phyloP scores from a whole-genome alignment of 1,140 invertebrate species.

The Heliothis subflexa region DNA sequence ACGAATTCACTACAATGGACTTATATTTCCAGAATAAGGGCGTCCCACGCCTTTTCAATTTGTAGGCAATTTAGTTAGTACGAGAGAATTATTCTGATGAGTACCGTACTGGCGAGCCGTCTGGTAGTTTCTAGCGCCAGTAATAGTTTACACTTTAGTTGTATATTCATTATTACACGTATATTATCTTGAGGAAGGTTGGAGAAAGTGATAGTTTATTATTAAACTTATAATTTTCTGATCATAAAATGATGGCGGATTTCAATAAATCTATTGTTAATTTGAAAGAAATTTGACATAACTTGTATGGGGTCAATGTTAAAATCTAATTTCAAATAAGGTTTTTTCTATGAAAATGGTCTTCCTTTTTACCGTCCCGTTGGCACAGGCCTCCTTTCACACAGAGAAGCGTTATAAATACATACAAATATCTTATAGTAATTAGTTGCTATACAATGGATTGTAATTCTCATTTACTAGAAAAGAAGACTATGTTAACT shows the following conservation, averaged over 20 bases:
- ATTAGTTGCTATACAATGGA: not conserved
- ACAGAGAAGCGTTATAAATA: too few species aligned
- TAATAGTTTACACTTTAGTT: conserved; percentile 55
- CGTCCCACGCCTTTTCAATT: conserved; percentile 58
- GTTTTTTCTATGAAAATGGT: too few species aligned
- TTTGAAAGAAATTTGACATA: too few species aligned
- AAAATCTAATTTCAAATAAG: too few species aligned
- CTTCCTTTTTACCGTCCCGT: too few species aligned
- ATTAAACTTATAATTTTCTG: too few species aligned
- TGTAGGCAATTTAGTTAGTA: conserved; percentile 57
- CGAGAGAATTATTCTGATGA: conserved; percentile 60
- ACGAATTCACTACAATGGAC: not conserved
- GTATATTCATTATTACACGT: conserved; percentile 24
- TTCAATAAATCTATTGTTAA: too few species aligned
- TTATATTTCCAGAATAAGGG: conserved; percentile 26
- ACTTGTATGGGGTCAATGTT: too few species aligned
- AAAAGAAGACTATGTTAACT: too few species aligned
- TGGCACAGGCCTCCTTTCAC: too few species aligned
- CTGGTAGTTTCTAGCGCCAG: conserved; percentile 31
- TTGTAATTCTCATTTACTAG: not conserved
- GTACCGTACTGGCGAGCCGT: conserved; percentile 23
- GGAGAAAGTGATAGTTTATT: not conserved
- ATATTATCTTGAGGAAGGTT: not conserved
- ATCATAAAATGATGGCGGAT: too few species aligned
- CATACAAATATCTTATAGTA: not conserved